Percentiles rank a stretch among this genome's conserved stretches.
These are phyloP conservation scores for Aromia moschata DNA, from an alignment of 2,888 invertebrate species.

Conservation along the genomic window DNA sequence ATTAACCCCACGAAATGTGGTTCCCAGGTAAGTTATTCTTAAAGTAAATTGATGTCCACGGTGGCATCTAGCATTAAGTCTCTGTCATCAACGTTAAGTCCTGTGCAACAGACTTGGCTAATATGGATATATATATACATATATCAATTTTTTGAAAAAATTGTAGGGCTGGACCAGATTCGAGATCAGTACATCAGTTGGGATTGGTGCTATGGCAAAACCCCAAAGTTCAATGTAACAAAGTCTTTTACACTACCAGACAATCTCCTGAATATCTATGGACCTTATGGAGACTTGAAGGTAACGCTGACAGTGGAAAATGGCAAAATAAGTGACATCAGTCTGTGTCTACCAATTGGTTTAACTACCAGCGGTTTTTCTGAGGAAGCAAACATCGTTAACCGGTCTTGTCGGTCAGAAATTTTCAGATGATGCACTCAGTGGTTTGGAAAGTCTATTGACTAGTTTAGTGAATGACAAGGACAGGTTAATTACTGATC, in stretches of 20 bases:
- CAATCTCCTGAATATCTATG: conserved; percentile 62
- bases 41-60: too few relatives aligned
- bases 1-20: conserved; percentile 90
- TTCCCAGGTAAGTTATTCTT: conserved; percentile 75
- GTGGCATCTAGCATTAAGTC: too few relatives aligned
- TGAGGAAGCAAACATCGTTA: conserved; percentile 70
- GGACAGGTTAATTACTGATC: conserved; percentile 71
- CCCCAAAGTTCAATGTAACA: conserved; percentile 83
- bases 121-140: too few relatives aligned
- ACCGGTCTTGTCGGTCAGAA: conserved; percentile 73
- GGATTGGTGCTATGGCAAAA: conserved; percentile 90
- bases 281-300: conserved; percentile 65
- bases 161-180: conserved; percentile 74
- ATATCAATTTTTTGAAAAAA: too few relatives aligned
- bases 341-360: conserved; percentile 71
- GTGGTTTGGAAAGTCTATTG: conserved; percentile 65
- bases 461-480: conserved; percentile 57
- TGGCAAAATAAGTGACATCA: conserved; percentile 74
- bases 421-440: conserved; percentile 72
- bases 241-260: conserved; percentile 71
- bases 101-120: too few relatives aligned
- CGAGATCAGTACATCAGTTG: conserved; percentile 77
- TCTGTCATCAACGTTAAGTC: too few relatives aligned
- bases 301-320: conserved; percentile 73
- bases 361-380: conserved; percentile 69